Evolutionary conservation across 1,140 invertebrate species (phyloP).

Genomic region (Planococcus citri): DNA sequence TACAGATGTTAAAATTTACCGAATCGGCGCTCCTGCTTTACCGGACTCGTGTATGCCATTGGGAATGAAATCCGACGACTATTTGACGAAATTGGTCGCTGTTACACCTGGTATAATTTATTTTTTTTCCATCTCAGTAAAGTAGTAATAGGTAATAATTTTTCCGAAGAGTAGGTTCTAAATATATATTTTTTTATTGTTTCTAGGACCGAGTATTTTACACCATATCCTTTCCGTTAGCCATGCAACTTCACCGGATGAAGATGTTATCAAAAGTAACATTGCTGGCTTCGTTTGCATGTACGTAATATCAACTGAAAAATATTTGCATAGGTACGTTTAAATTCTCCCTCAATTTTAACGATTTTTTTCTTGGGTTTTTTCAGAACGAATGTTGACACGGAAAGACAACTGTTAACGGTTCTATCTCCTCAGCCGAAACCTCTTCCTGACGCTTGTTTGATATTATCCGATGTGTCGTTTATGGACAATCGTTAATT

Average conservation of each 20-base stretch:
- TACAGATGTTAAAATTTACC: conserved; percentile 76
- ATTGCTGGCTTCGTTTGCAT: conserved; percentile 86
- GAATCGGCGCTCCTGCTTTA: conserved; percentile 84
- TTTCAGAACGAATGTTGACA: conserved; percentile 78
- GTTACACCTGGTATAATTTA: conserved; percentile 46
- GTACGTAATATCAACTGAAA: conserved; percentile 49
- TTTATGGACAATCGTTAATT: conserved; percentile 58
- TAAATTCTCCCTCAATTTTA: not conserved
- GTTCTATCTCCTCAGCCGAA: conserved; percentile 84
- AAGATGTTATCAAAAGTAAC: conserved; percentile 76
- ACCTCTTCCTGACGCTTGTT: conserved; percentile 69
- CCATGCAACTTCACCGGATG: conserved; percentile 58
- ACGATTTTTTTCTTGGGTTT: conserved; percentile 22
- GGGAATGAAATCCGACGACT: conserved; percentile 87
- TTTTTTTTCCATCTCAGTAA: too few relatives aligned
- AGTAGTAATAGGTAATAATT: too few relatives aligned
- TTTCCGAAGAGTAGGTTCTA: too few relatives aligned
- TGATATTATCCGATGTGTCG: conserved; percentile 68
- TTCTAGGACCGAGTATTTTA: conserved; percentile 50
- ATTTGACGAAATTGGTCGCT: conserved; percentile 76
- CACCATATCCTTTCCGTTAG: conserved; percentile 83
- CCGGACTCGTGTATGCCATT: conserved; percentile 91
- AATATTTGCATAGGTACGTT: conserved; percentile 26
- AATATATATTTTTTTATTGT: too few relatives aligned
- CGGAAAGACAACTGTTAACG: conserved; percentile 71